A percentile compares a stretch with the other conserved stretches of the same genome.
phyloP scores from a whole-genome alignment of 2,113 vertebrate species.

The Pycnonotus jocosus region DNA sequence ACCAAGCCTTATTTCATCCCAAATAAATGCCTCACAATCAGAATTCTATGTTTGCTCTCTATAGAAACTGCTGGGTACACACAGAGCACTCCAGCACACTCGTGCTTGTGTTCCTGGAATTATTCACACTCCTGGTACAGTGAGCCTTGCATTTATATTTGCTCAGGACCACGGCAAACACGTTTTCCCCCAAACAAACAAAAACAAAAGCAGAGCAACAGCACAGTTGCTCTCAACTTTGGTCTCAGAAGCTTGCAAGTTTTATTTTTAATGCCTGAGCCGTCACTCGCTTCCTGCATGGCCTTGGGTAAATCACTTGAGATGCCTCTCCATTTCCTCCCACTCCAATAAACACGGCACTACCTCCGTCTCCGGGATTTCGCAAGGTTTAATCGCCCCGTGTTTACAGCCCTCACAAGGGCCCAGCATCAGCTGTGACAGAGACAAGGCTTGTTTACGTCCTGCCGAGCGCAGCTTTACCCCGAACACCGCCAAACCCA shows the following conservation, averaged over 20 bases:
- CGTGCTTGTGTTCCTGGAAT: background rate
- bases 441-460: background rate
- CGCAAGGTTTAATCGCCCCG: background rate
- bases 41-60: background rate
- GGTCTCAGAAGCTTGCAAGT: background rate
- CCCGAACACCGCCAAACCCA: background rate
- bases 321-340: background rate
- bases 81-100: background rate
- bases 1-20: background rate
- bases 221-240: background rate
- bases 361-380: background rate
- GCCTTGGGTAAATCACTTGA: background rate
- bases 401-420: background rate
- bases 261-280: background rate
- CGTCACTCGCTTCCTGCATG: background rate
- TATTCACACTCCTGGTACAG: background rate
- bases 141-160: background rate
- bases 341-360: background rate
- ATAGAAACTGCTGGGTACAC: background rate
- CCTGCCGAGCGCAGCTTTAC: background rate
- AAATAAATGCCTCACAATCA: rapidly evolving
- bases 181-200: background rate
- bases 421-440: background rate
- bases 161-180: background rate
- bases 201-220: background rate